Evolutionary conservation across 1,140 invertebrate genomes (phyloP), one percentile per base, ranked within the genome.

Genomic region (Helicoverpa zea): DNA sequence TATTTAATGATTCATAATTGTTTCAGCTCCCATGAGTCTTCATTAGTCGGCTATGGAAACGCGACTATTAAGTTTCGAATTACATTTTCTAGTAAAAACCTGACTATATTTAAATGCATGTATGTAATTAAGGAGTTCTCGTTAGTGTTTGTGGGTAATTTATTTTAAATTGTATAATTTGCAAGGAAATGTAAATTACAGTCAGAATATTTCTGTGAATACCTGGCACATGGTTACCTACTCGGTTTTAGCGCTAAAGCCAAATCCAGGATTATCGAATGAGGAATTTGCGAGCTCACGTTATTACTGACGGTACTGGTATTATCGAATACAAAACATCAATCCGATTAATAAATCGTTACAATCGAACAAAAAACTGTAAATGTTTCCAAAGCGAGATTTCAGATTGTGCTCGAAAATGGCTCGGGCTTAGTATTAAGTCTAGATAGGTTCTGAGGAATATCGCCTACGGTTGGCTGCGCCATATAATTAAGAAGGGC

Each of bases 401-500:
- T 43, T 43, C 35, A 43, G 35, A 43, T 43, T 43, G 35, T 43
- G 35, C 35, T 9, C 35, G 5, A 56, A 56, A 16, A 58, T 18
- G 23, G 23, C 29, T 30, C 29, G 11, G 18, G 23, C n/a, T 35
- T n/a, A 77, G 47, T 43, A 49, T 13, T 66, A 14, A 52, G 29
- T 66, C 75, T 77, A 49, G 72, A 74, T 59, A 76, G 74, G 49
- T 63, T 63, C 64, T 12, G 29, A 35, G 11, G 74, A 64, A 64
- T 35, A 76, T 74, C 72, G 4, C 47, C 47, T 76, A 63, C 59
- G 47, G 43, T 63, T 0, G 23, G 51, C 59, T 52, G 52, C 59
- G n/a, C 61, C 16, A 77, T 35, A 54, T 77, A 77, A 77, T 77
- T 64, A 77, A 66, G 75, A 43, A 30, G 13, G 54, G n/a, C 4